phyloP scores from a whole-genome alignment of 2,888 invertebrate species.

The Disparrhopalites patrizii region DNA sequence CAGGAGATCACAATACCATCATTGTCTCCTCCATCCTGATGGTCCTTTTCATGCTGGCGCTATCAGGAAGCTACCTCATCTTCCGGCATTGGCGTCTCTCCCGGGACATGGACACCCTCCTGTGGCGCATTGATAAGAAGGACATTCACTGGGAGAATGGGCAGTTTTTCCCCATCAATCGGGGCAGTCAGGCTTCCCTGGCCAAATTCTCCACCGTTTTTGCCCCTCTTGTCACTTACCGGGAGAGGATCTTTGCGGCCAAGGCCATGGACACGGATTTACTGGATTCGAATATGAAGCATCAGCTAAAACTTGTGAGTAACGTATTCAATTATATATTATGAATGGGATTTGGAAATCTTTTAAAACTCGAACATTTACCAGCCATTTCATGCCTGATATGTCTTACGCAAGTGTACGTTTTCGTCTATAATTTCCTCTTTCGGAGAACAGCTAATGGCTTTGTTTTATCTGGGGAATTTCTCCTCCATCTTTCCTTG shows the following conservation, averaged over 20 bases:
- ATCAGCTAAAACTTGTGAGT: slow-evolving; percentile 28
- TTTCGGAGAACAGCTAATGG: too few relatives aligned
- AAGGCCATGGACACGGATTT: slow-evolving; percentile 61
- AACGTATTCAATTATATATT: too few relatives aligned
- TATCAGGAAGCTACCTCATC: slow-evolving; percentile 54
- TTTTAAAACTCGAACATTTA: too few relatives aligned
- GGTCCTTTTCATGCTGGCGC: slow-evolving; percentile 1
- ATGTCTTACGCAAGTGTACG: too few relatives aligned
- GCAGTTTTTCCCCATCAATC: slow-evolving; percentile 34
- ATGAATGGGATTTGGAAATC: too few relatives aligned
- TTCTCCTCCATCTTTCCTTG: too few relatives aligned
- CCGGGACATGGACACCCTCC: slow-evolving; percentile 82
- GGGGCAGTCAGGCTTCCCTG: slow-evolving; percentile 39
- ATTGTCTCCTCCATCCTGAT: slow-evolving; percentile 13
- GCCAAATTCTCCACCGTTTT: slow-evolving; percentile 76
- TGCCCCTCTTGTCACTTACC: slow-evolving; percentile 84
- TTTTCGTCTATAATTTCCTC: too few relatives aligned
- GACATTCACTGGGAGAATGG: slow-evolving; percentile 63
- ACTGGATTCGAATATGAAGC: slow-evolving; percentile 37
- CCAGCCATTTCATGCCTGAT: too few relatives aligned
- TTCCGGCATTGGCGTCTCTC: slow-evolving; percentile 92
- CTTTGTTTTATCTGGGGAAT: too few relatives aligned
- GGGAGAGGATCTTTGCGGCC: slow-evolving; percentile 79
- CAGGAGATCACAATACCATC: slow-evolving; percentile 23
- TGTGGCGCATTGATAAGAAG: slow-evolving; percentile 91